Conservation (phyloP, 2,113 vertebrate genomes). For the Microcebus griseorufus region DNA sequence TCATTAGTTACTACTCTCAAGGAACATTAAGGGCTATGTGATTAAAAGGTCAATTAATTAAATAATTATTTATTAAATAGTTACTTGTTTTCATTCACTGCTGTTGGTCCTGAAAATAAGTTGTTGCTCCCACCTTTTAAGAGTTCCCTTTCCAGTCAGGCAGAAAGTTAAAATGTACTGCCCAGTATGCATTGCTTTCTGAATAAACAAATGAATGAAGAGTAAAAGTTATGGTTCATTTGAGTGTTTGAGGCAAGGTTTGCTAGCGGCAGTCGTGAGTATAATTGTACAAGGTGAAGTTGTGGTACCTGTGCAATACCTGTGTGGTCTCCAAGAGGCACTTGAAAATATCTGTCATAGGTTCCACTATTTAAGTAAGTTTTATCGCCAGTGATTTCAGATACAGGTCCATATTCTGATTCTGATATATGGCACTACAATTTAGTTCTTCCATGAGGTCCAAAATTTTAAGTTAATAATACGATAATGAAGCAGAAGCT, state of each 20-base stretch:
- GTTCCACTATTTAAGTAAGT: not conserved
- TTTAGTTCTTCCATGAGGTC: not conserved
- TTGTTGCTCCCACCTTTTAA: not conserved
- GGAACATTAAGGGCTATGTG: not conserved
- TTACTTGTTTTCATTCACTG: not conserved
- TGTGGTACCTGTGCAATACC: not conserved
- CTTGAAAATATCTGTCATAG: not conserved
- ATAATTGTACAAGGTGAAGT: accelerated
- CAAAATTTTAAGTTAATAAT: not conserved
- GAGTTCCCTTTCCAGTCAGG: not conserved
- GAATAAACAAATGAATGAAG: not conserved
- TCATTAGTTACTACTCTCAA: not conserved
- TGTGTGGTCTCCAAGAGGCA: not conserved
- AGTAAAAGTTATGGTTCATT: not conserved
- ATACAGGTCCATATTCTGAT: not conserved
- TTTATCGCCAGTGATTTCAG: not conserved
- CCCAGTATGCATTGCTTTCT: not conserved
- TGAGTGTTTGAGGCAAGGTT: not conserved
- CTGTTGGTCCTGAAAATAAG: not conserved
- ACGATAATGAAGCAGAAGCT: not conserved
- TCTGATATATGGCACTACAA: not conserved
- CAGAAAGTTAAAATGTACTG: not conserved
- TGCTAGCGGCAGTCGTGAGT: not conserved
- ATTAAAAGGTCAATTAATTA: not conserved
- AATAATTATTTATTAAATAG: not conserved